Conservation (phyloP, 1,140 invertebrate genomes). For the Eubasilissa regina region DNA sequence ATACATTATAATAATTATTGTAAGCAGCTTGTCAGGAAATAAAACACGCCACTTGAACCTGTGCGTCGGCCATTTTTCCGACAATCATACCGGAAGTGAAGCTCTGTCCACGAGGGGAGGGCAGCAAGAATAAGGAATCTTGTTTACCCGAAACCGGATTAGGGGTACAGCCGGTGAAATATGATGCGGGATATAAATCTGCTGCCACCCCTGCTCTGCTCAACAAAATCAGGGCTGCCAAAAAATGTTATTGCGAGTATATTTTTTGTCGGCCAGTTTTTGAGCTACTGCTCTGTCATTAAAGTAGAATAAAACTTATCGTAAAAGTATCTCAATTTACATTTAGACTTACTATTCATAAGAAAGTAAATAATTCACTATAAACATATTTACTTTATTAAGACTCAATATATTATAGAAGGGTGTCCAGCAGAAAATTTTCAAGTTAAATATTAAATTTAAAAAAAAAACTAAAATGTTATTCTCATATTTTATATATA, state of each 20-base stretch:
- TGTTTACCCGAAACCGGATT: slow-evolving; percentile 56
- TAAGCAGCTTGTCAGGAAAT: no score
- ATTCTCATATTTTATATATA: no score
- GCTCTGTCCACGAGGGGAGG: background rate
- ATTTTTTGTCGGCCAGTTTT: background rate
- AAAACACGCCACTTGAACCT: no score
- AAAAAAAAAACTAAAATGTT: no score
- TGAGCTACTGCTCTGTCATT: background rate
- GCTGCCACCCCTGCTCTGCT: slow-evolving; percentile 27
- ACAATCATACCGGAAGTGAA: background rate
- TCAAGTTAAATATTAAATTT: no score
- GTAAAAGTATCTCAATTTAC: background rate
- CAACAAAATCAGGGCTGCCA: background rate
- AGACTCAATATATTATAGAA: background rate
- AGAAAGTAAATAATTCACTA: background rate
- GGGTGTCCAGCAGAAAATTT: background rate
- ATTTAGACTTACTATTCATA: background rate
- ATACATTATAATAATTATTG: no score
- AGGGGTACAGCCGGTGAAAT: slow-evolving; percentile 53
- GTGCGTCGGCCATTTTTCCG: background rate
- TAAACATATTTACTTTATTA: background rate
- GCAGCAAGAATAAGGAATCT: slow-evolving; percentile 42
- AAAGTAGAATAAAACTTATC: background rate
- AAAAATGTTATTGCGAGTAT: background rate
- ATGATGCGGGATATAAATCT: slow-evolving; percentile 55